Conservation (phyloP, 1,140 invertebrate species). For the Caenorhabditis brenneri region DNA sequence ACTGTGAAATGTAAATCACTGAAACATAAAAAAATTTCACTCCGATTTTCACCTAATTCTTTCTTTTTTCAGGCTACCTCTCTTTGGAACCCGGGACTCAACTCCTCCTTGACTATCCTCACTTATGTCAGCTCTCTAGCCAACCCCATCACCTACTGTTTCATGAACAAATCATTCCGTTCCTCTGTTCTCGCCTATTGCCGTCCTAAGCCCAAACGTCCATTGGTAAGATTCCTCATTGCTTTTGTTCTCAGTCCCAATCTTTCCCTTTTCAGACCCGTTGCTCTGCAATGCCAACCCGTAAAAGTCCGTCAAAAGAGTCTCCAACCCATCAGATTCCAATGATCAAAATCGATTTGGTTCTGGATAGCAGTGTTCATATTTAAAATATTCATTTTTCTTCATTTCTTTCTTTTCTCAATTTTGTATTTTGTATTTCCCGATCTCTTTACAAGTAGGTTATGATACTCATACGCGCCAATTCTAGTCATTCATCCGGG, state of each 20-base stretch:
- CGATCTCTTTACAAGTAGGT: neutral
- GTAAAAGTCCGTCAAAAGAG: neutral
- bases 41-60: neutral
- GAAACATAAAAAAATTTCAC: too few species aligned
- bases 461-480: slow-evolving; percentile 39
- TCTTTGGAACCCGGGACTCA: slow-evolving; percentile 49
- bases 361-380: slow-evolving; percentile 44
- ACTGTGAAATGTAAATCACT: too few species aligned
- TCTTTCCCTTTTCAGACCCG: neutral
- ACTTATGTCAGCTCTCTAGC: slow-evolving; percentile 84
- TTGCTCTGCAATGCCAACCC: neutral
- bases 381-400: slow-evolving; percentile 27
- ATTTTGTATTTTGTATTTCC: neutral
- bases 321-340: neutral
- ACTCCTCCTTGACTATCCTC: slow-evolving; percentile 47
- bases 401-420: too few species aligned
- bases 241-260: neutral
- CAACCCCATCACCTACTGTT: slow-evolving; percentile 91
- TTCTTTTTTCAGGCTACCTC: slow-evolving; percentile 76
- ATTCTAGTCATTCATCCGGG: slow-evolving; percentile 20
- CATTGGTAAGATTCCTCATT: neutral
- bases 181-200: slow-evolving; percentile 44
- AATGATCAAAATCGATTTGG: slow-evolving; percentile 43
- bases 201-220: slow-evolving; percentile 23
- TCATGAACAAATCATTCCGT: slow-evolving; percentile 76